Evolutionary conservation across 2,797 vertebrate species (phyloP), one percentile per base, ranked within the genome.

Genomic region (Chelon labrosus): DNA sequence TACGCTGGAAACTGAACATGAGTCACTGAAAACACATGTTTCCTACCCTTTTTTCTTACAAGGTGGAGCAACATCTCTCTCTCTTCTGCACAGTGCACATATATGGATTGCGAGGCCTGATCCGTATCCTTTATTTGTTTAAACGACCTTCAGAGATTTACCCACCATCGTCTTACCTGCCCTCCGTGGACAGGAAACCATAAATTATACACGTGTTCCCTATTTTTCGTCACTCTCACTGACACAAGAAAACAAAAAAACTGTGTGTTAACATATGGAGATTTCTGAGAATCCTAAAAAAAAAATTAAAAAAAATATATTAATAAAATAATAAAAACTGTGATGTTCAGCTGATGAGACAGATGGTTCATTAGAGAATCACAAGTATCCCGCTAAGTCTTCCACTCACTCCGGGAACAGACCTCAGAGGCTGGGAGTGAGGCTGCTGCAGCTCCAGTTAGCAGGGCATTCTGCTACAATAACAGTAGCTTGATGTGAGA

Each of bases 351-450:
- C 68, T 82, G 87, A 88, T 77, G 79, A 90, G 84, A 86, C 91
- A 92, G 90, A 93, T 91, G 91, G 91, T 91, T 92, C 91, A 88
- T 93, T 92, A 91, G 84, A 90, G 82, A 91, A 86, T 89, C 85
- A 89, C 92, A 89, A 87, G 80, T 70, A 81, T 87, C 84, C 79
- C 35, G 65, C 77, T 87, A 87, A 85, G 81, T 85, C 83, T 78
- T 84, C 75, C 78, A 75, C 82, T 86, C 56, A 65, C 81, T 82
- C 82, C 50, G 68, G 58, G 69, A 85, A 46, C 69, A 83, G 56
- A 80, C 58, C 69, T 64, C 20, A 37, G 75, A 74, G 68, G 60
- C 56, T 65, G 70, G 79, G 63, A 58, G 54, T 4, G 12, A 53
- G 44, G 71, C 72, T 82, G 73, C 73, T 68, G 69, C 4, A 22